phyloP scores from a whole-genome alignment of 2,797 vertebrate genomes.

The Rallus crepitans region DNA sequence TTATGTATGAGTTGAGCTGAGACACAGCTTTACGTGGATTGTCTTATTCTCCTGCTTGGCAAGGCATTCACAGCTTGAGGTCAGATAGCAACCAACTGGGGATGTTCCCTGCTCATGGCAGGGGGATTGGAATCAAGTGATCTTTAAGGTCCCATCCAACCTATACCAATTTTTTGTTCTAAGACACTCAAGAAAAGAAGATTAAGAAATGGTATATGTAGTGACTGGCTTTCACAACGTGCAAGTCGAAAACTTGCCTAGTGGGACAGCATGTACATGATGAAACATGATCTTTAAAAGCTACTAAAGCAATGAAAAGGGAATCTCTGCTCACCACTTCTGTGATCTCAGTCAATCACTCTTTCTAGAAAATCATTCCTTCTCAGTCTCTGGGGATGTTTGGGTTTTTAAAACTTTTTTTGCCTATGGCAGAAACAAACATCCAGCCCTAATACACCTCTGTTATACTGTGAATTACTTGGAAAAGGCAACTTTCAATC shows the following conservation, averaged over 20 bases:
- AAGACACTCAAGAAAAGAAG: neutral
- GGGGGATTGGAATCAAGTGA: no score
- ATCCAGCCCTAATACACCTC: neutral
- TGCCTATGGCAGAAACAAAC: neutral
- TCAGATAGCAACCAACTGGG: neutral
- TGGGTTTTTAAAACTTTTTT: neutral
- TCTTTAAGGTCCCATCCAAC: no score
- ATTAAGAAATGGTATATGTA: neutral
- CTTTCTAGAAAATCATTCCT: neutral
- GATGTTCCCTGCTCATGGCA: no score
- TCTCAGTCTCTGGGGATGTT: neutral
- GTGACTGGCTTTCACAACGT: neutral
- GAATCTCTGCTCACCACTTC: neutral
- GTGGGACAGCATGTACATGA: accelerated
- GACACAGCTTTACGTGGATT: neutral
- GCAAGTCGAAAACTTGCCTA: neutral
- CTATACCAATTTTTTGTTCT: no score
- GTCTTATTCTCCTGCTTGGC: neutral
- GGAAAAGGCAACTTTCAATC: neutral
- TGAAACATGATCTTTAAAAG: neutral
- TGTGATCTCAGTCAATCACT: neutral
- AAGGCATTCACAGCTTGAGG: neutral
- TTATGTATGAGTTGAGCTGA: neutral
- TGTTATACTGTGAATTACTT: neutral
- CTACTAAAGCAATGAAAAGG: neutral